These are phyloP conservation scores for Salarias fasciatus DNA, from an alignment of 2,797 vertebrate genomes.

Conservation along the genomic window DNA sequence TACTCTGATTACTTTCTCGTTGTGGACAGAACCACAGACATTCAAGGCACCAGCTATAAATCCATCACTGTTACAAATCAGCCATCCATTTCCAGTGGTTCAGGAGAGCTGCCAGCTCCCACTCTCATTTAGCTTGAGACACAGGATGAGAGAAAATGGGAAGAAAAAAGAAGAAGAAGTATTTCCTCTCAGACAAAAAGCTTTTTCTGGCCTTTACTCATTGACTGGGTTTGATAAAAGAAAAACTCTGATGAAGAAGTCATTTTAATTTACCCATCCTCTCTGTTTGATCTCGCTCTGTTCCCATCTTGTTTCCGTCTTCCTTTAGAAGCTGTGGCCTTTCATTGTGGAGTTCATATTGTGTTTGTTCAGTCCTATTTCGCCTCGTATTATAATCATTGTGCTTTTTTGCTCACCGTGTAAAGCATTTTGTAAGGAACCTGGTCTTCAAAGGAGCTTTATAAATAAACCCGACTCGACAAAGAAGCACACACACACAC, in stretches of 20 bases:
- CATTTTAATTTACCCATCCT: background rate
- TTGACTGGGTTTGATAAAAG: slow-evolving; percentile 17
- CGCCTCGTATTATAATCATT: background rate
- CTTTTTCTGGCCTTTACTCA: background rate
- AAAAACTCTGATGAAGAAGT: slow-evolving; percentile 14
- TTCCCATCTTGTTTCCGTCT: slow-evolving; percentile 4
- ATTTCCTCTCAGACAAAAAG: slow-evolving; percentile 6
- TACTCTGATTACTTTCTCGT: background rate
- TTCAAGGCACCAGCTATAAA: too few relatives aligned
- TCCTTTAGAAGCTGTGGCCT: slow-evolving; percentile 3
- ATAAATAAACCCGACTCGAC: slow-evolving; percentile 37
- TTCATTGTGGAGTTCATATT: slow-evolving; percentile 5
- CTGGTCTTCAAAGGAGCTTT: slow-evolving; percentile 27
- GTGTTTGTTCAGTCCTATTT: slow-evolving; percentile 8
- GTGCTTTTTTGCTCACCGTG: slow-evolving; percentile 10
- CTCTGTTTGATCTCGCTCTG: slow-evolving; percentile 17
- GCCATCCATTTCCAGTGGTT: too few relatives aligned
- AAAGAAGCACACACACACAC: background rate
- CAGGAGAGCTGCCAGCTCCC: background rate
- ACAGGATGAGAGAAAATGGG: background rate
- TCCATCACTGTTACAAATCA: too few relatives aligned
- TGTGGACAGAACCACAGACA: slow-evolving; percentile 7
- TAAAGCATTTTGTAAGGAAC: slow-evolving; percentile 26
- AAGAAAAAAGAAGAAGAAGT: background rate
- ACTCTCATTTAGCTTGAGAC: slow-evolving; percentile 6